These are phyloP conservation scores for Gymnopithys bicolor DNA, from an alignment of 2,797 vertebrate genomes.

Conservation along the genomic window DNA sequence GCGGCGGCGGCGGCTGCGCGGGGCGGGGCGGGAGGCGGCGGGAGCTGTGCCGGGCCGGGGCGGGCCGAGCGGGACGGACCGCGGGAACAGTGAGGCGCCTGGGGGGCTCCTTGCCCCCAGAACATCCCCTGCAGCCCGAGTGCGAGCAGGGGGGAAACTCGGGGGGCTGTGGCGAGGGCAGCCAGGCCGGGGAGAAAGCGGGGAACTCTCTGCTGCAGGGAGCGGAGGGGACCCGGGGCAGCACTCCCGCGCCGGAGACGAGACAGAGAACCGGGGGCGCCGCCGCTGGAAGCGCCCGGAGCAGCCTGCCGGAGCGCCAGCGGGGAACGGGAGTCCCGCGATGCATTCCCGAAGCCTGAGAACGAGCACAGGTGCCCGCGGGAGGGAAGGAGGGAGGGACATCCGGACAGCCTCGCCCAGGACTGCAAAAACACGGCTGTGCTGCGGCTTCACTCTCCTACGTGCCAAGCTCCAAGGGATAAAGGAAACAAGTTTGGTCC, in stretches of 20 bases:
- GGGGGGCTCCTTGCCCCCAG: neutral
- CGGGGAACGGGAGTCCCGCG: neutral
- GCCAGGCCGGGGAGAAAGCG: no score
- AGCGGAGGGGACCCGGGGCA: neutral
- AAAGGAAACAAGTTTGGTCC: no score
- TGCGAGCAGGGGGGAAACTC: neutral
- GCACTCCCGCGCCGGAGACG: neutral
- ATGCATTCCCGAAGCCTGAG: neutral
- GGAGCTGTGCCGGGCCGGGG: no score
- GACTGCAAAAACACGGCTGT: accelerated
- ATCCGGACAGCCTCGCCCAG: neutral
- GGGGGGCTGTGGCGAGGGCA: accelerated
- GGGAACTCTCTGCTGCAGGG: no score
- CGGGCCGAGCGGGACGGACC: neutral
- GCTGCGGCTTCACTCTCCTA: neutral
- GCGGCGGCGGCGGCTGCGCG: neutral
- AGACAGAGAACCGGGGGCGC: no score
- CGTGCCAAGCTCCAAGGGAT: neutral
- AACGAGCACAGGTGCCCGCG: neutral
- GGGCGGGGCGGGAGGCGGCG: no score
- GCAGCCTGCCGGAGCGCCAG: neutral
- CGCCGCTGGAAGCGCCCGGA: neutral
- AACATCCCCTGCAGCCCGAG: accelerated
- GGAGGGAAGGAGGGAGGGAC: neutral
- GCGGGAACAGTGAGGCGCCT: neutral